phyloP scores from a whole-genome alignment of 1,140 invertebrate genomes.

The Caenorhabditis brenneri region DNA sequence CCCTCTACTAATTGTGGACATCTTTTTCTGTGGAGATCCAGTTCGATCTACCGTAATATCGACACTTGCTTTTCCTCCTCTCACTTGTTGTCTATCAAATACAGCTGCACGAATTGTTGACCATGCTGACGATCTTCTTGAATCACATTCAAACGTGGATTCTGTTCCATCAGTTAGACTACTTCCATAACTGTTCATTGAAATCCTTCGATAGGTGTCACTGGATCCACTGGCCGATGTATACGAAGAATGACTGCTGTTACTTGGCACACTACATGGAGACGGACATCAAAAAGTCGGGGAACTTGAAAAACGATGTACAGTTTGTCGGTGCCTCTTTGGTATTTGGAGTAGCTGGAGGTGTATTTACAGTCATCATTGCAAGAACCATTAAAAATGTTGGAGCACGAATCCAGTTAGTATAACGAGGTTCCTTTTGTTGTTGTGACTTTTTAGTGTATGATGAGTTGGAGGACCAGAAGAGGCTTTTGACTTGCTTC shows the following conservation, averaged over 20 bases:
- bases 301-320: constrained; percentile 48
- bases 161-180: constrained; percentile 53
- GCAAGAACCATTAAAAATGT: constrained; percentile 55
- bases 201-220: constrained; percentile 51
- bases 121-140: constrained; percentile 54
- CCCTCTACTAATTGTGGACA: constrained; percentile 49
- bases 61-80: constrained; percentile 42
- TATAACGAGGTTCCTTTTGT: neutral
- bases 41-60: constrained; percentile 49
- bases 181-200: constrained; percentile 57
- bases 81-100: constrained; percentile 39
- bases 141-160: constrained; percentile 52
- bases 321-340: constrained; percentile 40
- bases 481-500: constrained; percentile 47
- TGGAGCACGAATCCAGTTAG: constrained; percentile 46
- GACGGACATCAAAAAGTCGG: constrained; percentile 53
- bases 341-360: constrained; percentile 26
- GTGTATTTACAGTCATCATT: constrained; percentile 50
- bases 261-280: constrained; percentile 44
- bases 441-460: constrained; percentile 41
- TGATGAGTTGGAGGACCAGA: constrained; percentile 26
- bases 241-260: constrained; percentile 54
- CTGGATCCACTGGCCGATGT: constrained; percentile 54
- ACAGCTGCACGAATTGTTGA: constrained; percentile 52
- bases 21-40: constrained; percentile 42